Evolutionary conservation across 2,888 invertebrate species (phyloP), one percentile per base, ranked within the genome.

Genomic region (Cyrtodaria siliqua): DNA sequence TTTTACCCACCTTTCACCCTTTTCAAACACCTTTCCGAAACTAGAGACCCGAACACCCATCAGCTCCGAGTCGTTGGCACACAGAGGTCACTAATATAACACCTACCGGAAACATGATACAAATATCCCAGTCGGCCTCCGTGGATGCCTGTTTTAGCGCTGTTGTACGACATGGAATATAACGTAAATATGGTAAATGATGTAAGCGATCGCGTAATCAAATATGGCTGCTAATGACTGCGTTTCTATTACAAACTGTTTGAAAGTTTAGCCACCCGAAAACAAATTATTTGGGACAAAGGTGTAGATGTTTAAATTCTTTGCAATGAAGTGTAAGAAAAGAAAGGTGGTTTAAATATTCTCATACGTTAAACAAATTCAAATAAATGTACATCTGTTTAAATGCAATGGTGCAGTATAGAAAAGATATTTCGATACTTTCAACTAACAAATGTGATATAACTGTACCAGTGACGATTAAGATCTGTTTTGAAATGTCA

Each of bases 141-240:
- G 12, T 33, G 12, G 12, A 33, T 12, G 33, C 33, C 4, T 33
- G 33, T 33, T 33, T 33, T 12, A 33, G 33, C 33, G 12, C 33
- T 33, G 4, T 33, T 33, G 12, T 33, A 44, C 44, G n/a, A 44
- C 44, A 44, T 44, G 6, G 44, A 16, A 4, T 6, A 44, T 44
- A 44, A 44, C 16, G 16, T 29, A 2, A 6, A 33, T 9, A 61
- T 47, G 29, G 20, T 29, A 29, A 24, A 49, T 70, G 62, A 29
- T 47, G 61, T 70, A 70, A 70, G 56, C 69, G 61, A 62, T 70
- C 53, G 20, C 16, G 61, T 55, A 62, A 70, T 50, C 55, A 44
- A 56, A 70, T 62, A 62, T 27, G 44, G 49, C 49, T 23, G 42
- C 53, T 70, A 70, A 55, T 62, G 16, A 60, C 47, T 9, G n/a